Base-by-base conservation (phyloP, 1,140 invertebrate species). In the Cepaea nemoralis region DNA sequence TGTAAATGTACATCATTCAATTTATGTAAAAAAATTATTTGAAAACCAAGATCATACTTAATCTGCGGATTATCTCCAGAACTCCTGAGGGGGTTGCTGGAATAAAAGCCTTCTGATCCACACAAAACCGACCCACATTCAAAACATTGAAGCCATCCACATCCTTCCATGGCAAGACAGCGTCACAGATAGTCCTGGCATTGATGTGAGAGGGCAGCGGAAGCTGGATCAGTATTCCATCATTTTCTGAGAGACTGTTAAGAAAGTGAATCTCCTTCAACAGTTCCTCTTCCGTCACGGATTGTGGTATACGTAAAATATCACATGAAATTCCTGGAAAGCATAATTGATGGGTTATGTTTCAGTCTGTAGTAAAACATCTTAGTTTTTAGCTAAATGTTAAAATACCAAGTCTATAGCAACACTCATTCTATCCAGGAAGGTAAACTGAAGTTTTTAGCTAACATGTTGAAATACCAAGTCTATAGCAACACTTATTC, bases 11-110 rank as follows among this genome's bases (percentile, higher is more conserved):
- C n/a, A n/a, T n/a, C n/a, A n/a, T 45, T 16, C 42, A 45, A 45
- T 16, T 45, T 10, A 45, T 6, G 16, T 16, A 45, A 10, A 16
- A 22, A 55, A 55, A 55, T 55, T 55, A 55, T 45, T 55, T 22
- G 16, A 55, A 55, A 55, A 55, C 19, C 50, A 55, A 55, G 22
- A 6, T 39, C 78, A 6, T 84, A 92, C 92, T 91, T 84, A 90
- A 83, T 80, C 91, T 92, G 90, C 94, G 93, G 71, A 98, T 93
- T 85, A 97, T 92, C 91, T 96, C 94, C 83, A 91, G 88, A 0
- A 98, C 95, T 83, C 94, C 96, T 37, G 96, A 91, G 1, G 96
- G 95, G 74, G 97, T 97, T 5, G 96, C 96, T n/a, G 96, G 96
- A 33, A 96, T 92, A 80, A 97, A 93, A n/a, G 94, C 93, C 45